A percentile compares a stretch with the other conserved stretches of the same genome.
Evolutionary conservation across 2,888 invertebrate genomes (phyloP).

Genomic region (Drosophila diplacantha): DNA sequence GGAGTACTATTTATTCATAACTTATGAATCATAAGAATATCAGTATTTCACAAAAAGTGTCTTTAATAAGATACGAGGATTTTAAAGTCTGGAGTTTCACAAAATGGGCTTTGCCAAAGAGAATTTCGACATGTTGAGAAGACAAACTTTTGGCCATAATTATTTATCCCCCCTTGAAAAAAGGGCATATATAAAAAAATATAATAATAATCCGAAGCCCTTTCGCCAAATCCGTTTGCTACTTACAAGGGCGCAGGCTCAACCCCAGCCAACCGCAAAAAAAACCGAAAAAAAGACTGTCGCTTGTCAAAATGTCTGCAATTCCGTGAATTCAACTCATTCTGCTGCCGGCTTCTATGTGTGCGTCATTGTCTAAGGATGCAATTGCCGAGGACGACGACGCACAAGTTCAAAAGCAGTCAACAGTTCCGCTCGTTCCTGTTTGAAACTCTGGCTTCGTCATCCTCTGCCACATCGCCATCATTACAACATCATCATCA

Average conservation of each 20-base stretch:
- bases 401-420: constrained; percentile 60
- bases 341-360: constrained; percentile 18
- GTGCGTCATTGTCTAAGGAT: constrained; percentile 50
- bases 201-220: constrained; percentile 15
- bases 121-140: constrained; percentile 2
- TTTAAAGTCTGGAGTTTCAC: background rate
- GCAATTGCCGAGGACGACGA: constrained; percentile 40
- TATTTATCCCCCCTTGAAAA: constrained; percentile 5
- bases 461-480: constrained; percentile 23
- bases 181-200: constrained; percentile 2
- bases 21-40: too few species aligned
- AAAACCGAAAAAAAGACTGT: constrained; percentile 32
- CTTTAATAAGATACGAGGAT: background rate
- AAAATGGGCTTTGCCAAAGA: background rate
- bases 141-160: constrained; percentile 10
- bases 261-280: constrained; percentile 26
- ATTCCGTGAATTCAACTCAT: constrained; percentile 9
- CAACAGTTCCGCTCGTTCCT: constrained; percentile 49
- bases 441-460: constrained; percentile 36
- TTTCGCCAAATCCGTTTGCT: constrained; percentile 31
- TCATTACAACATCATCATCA: constrained; percentile 43
- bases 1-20: background rate
- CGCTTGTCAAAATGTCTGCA: constrained; percentile 54
- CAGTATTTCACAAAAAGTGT: background rate
- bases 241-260: constrained; percentile 36